Base-by-base conservation (phyloP, 2,797 vertebrate genomes). In the Schizothorax lantsangensis region DNA sequence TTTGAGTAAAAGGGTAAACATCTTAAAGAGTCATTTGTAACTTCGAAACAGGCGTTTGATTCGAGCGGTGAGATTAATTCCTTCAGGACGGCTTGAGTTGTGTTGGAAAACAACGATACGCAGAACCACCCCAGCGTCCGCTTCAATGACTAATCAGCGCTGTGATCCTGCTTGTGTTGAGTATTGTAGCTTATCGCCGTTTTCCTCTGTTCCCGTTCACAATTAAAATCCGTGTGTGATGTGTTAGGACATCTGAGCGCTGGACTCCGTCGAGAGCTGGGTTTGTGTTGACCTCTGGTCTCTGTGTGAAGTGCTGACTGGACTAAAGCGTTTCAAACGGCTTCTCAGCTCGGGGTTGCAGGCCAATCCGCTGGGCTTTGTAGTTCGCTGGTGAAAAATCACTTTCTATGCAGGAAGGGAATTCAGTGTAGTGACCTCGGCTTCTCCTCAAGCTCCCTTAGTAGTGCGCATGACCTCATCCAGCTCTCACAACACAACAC, bases 211-310 rank as follows among this genome's bases (percentile, higher is more conserved):
- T 71, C 62, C 59, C 52, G 59, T 80, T 82, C 88, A 84, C 81
- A 49, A 66, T 88, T 79, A 82, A 93, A 92, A 93, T 68, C 88
- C 90, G 89, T 47, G 88, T 94, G 94, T 93, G 93, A 95, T 94
- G 92, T 94, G 64, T 92, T 87, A 88, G 64, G n/a, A 68, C 74
- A 77, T 87, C 82, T 88, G 91, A 88, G 89, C 92, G 91, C 92
- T 93, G 91, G 93, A 92, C 91, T 92, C 83, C 86, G 87, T 91
- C 92, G 92, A 94, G 92, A 93, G 91, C 93, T 94, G 93, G 86
- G 88, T 92, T 79, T 89, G 57, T 81, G 87, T 89, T 87, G 79
- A 85, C 74, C 57, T 71, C 36, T 71, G 47, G 33, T 43, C 59
- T 68, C 85, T 87, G 82, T 91, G 89, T 93, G 92, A 92, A 92